Base-by-base conservation (phyloP, 2,113 vertebrate genomes). In the Nansenia antarctica region DNA sequence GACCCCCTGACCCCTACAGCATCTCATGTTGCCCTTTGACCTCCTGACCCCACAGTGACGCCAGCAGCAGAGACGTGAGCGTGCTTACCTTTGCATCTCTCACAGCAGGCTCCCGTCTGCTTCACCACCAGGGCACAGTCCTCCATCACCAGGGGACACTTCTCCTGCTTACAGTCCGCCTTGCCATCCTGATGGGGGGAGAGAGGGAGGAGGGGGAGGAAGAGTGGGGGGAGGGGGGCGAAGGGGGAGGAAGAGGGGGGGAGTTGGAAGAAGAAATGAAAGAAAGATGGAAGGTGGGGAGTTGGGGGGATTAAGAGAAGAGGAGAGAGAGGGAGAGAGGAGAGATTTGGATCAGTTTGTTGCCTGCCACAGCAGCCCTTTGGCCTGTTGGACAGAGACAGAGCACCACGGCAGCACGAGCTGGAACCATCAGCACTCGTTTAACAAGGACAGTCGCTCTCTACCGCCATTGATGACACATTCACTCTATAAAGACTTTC, bases 71-170 rank as follows among this genome's bases (percentile, higher is more conserved):
- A 24, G 9, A 11, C 15, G 22, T 15, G 26, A 20, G 9, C 15
- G 4, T 31, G 37, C 69, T 79, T 49, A 99, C 98, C 98, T 98
- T 99, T 99, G 84, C 98, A 99, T 64, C 86, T 90, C 77, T 98
- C 96, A 55, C 98, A 99, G 90, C 98, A 99, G 82, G 95, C 94
- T 73, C 95, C 96, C 2, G 92, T 94, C 89, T 97, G 96, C 76
- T 99, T 98, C 80, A 99, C 88, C 82, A 96, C 94, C 72, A 99
- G 91, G 27, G 96, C 95, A 20, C 98, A 99, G 86, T 98, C 95
- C 60, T 94, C 93, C 1, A 93, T 93, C 57, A 99, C 91, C 52
- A 85, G 79, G 0, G 94, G 95, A 77, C 98, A 99, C 81, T 96
- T 99, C 88, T 99, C 98, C 84, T 97, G 94, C 73, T 94, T 98